Evolutionary conservation across 2,113 vertebrate genomes (phyloP).

Genomic region (Tetrax tetrax): DNA sequence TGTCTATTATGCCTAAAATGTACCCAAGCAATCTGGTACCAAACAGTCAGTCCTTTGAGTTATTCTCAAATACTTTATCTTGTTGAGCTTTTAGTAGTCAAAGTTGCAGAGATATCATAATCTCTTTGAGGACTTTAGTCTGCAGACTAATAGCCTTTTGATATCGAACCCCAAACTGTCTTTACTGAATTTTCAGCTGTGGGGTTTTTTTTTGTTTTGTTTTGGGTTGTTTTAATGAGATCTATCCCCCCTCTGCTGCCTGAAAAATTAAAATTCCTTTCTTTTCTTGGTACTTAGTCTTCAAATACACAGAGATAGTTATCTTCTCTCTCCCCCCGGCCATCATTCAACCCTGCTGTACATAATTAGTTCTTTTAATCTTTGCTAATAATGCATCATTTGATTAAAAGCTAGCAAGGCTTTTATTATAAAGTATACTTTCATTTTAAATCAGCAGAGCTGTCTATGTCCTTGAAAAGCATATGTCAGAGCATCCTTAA

Average conservation of each 20-base stretch:
- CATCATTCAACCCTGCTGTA: neutral
- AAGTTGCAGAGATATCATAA: neutral
- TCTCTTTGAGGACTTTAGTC: neutral
- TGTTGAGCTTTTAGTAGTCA: neutral
- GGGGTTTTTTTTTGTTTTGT: neutral
- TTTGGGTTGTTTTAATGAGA: neutral
- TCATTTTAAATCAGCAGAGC: neutral
- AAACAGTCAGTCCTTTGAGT: neutral
- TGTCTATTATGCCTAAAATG: neutral
- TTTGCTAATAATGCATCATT: constrained; percentile 33
- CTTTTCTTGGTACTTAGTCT: neutral
- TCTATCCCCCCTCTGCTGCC: neutral
- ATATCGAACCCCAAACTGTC: neutral
- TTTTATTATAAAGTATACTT: neutral
- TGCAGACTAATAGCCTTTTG: neutral
- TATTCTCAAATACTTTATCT: neutral
- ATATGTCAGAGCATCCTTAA: neutral
- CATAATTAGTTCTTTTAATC: constrained; percentile 41
- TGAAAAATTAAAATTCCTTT: neutral
- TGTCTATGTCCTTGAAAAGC: neutral
- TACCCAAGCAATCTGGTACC: neutral
- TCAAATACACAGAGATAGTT: neutral
- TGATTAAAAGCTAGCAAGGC: constrained; percentile 24
- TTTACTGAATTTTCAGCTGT: neutral
- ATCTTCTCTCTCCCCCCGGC: neutral